Evolutionary conservation across 2,888 invertebrate genomes (phyloP).

Genomic region (Acronicta aceris): DNA sequence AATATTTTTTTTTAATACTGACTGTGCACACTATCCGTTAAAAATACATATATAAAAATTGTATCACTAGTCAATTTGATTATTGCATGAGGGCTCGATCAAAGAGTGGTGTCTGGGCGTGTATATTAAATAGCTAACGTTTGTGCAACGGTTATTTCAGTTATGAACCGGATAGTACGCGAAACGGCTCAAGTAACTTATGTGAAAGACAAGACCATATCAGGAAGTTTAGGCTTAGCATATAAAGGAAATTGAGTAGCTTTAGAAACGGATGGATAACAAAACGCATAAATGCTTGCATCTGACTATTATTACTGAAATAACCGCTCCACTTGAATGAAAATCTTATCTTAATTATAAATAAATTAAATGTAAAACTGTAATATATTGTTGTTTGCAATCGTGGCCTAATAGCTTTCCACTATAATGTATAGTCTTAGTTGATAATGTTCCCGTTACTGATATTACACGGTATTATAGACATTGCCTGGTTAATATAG

Average conservation of each 20-base stretch:
- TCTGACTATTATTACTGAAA: conserved; percentile 17
- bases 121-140: conserved; percentile 41
- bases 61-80: conserved; percentile 69
- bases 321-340: conserved; percentile 36
- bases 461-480: conserved; percentile 20
- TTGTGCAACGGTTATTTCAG: conserved; percentile 44
- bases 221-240: conserved; percentile 31
- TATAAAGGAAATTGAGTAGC: conserved; percentile 15
- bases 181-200: conserved; percentile 11
- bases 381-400: conserved; percentile 72
- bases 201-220: conserved; percentile 20
- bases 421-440: conserved; percentile 65
- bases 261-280: too few species aligned
- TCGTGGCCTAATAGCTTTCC: conserved; percentile 75
- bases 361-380: conserved; percentile 62
- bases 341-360: conserved; percentile 54
- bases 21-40: conserved; percentile 44
- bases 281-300: too few species aligned
- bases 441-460: conserved; percentile 43
- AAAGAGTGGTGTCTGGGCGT: conserved; percentile 50
- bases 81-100: conserved; percentile 54
- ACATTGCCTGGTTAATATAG: conserved; percentile 9
- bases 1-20: conserved; percentile 14
- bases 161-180: conserved; percentile 8
- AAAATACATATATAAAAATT: conserved; percentile 41